These are phyloP conservation scores for Otolemur crassicaudatus DNA, from an alignment of 2,797 vertebrate genomes.

Conservation along the genomic window DNA sequence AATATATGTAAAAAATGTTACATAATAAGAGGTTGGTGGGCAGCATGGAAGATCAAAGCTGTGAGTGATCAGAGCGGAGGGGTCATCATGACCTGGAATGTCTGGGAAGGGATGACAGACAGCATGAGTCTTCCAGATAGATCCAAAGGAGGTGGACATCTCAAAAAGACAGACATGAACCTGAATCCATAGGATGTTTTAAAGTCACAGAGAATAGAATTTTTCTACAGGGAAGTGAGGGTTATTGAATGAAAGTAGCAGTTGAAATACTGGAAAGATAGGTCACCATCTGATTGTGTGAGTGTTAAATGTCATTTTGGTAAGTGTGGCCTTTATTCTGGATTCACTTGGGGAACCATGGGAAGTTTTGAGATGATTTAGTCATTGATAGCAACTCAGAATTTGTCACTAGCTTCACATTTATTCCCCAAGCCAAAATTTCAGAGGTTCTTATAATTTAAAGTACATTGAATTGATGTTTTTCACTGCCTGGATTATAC, in stretches of 20 bases:
- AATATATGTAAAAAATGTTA: not conserved
- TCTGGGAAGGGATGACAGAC: not conserved
- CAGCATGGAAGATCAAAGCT: not conserved
- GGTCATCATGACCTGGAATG: not conserved
- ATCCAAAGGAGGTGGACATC: not conserved
- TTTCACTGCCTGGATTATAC: not conserved
- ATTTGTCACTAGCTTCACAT: constrained; percentile 32
- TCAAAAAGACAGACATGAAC: not conserved
- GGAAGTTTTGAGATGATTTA: not conserved
- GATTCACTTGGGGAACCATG: not conserved
- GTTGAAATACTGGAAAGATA: not conserved
- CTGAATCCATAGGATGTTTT: not conserved
- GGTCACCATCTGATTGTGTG: not conserved
- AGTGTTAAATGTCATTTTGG: constrained; percentile 17
- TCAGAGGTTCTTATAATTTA: not conserved
- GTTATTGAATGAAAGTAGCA: not conserved
- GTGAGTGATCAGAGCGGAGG: not conserved
- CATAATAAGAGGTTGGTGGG: not conserved
- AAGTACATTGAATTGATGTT: not conserved
- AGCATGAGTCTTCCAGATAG: not conserved
- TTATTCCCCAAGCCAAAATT: not conserved
- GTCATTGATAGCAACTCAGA: not conserved
- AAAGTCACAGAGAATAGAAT: constrained; percentile 1
- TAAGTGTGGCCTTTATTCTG: constrained; percentile 13
- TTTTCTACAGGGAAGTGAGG: not conserved